A percentile compares a stretch with the other conserved stretches of the same genome.
phyloP scores from a whole-genome alignment of 2,888 invertebrate species.

The Timandra comae region DNA sequence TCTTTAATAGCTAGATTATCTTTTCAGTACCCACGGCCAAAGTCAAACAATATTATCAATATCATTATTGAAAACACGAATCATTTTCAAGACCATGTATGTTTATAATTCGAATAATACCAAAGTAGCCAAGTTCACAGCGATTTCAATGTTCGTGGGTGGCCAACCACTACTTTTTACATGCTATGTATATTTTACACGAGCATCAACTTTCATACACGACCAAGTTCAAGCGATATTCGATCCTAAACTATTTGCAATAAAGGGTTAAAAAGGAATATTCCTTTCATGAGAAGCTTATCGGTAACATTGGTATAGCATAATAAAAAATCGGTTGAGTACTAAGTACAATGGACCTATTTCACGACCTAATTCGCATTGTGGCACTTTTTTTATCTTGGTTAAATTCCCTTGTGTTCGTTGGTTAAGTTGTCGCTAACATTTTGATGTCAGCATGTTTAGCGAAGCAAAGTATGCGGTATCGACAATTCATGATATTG shows the following conservation, averaged over 20 bases:
- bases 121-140: too few species aligned
- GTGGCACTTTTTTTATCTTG: slow-evolving; percentile 39
- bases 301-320: slow-evolving; percentile 20
- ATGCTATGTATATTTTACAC: slow-evolving; percentile 47
- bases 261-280: slow-evolving; percentile 33
- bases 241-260: too few species aligned
- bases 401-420: slow-evolving; percentile 14
- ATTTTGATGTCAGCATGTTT: neutral
- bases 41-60: too few species aligned
- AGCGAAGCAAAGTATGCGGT: too few species aligned
- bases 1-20: too few species aligned
- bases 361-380: slow-evolving; percentile 66
- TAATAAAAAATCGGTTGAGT: slow-evolving; percentile 47
- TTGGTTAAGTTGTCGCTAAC: neutral
- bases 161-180: slow-evolving; percentile 62
- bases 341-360: slow-evolving; percentile 64
- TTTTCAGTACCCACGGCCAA: too few species aligned
- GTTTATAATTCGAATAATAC: too few species aligned
- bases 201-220: slow-evolving; percentile 53
- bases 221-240: slow-evolving; percentile 40
- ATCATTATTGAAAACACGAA: too few species aligned
- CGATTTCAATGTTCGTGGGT: slow-evolving; percentile 69
- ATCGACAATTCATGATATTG: too few species aligned
- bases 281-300: slow-evolving; percentile 42
- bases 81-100: too few species aligned